Evolutionary conservation across 2,888 invertebrate species (phyloP), one percentile per base, ranked within the genome.

Genomic region (Volucella inflata): DNA sequence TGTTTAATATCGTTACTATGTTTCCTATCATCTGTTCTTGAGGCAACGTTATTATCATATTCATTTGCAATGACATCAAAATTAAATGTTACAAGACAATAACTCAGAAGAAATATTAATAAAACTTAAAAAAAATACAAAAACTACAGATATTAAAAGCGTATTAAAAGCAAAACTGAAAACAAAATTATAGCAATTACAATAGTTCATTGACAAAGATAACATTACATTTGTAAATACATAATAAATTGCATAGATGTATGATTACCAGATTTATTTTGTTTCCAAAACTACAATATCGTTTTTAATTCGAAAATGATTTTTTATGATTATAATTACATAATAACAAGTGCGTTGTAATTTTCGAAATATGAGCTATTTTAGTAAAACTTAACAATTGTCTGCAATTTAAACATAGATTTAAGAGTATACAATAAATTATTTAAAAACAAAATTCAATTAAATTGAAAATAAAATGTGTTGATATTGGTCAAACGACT

Each of bases 391-490:
- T 77, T 71, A 40, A 40, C 77, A 67, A 48, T 57, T 53, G 48
- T 67, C 55, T 72, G 67, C 62, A 82, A 67, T 21, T 36, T 60
- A 59, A 67, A 60, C 21, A 53, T 74, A 80, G 60, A 62, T 74
- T 10, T 70, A 75, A 68, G 74, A 62, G 75, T 75, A 76, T 64
- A 81, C 76, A 70, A 75, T 59, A 81, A 64, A 81, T 64, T 75
- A 65, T 42, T 51, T 14, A 64, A 67, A 80, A 77, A 67, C 38
- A 51, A 74, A 67, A 53, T 71, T 82, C 82, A 82, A 82, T 82
- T 77, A 71, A 82, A 82, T 82, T 82, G 82, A 82, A 77, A 77
- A 77, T 72, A 82, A 77, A 82, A 77, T 82, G 77, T 82, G 77
- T 82, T 82, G 67, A 75, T 62, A 75, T 62, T 67, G 80, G 74